Conservation (phyloP, 2,888 invertebrate species). For the Leucoptera coffeella region DNA sequence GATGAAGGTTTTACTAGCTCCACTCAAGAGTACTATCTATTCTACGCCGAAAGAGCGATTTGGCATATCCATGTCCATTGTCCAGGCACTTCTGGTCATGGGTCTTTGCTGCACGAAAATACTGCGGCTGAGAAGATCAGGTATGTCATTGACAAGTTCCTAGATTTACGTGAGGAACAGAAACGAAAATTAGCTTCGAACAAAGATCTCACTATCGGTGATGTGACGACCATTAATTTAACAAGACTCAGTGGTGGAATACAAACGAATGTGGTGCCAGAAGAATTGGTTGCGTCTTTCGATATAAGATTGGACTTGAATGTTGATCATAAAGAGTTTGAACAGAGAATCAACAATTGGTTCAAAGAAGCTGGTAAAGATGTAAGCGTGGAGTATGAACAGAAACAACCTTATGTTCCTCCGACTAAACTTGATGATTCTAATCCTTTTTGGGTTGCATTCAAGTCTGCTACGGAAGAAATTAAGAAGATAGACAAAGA, state of each 20-base stretch:
- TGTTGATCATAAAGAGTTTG: constrained; percentile 54
- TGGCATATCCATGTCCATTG: constrained; percentile 75
- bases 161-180: constrained; percentile 59
- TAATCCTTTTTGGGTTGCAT: constrained; percentile 68
- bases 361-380: constrained; percentile 66
- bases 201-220: constrained; percentile 64
- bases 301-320: constrained; percentile 65
- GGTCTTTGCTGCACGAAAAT: constrained; percentile 71
- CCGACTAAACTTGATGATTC: constrained; percentile 54
- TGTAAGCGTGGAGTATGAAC: constrained; percentile 55
- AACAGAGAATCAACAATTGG: constrained; percentile 57
- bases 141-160: constrained; percentile 67
- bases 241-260: constrained; percentile 79
- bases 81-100: constrained; percentile 80
- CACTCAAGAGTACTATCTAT: constrained; percentile 57
- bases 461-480: constrained; percentile 55
- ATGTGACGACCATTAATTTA: constrained; percentile 82
- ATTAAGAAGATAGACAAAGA: no score
- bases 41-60: constrained; percentile 67
- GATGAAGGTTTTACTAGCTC: constrained; percentile 80
- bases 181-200: constrained; percentile 58
- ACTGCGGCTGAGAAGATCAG: constrained; percentile 75
- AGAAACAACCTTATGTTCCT: constrained; percentile 53
- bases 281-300: constrained; percentile 65
- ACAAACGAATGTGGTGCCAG: constrained; percentile 85